Evolutionary conservation across 2,797 vertebrate genomes (phyloP), one percentile per base, ranked within the genome.

Genomic region (Microchirus variegatus): DNA sequence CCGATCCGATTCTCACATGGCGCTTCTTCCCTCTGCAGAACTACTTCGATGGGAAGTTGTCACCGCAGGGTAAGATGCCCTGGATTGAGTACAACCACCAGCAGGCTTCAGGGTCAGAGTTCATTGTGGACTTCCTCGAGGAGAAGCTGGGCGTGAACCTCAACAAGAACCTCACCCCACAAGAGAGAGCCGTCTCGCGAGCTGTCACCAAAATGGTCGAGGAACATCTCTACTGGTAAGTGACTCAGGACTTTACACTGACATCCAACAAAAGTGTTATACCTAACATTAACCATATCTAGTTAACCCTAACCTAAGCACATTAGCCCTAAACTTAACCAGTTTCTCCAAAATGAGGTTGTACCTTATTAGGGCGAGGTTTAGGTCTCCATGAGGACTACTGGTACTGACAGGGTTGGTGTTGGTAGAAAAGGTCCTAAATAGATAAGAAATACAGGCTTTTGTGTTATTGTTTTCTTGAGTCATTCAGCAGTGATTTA

Each of bases 81-180:
- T 99, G 97, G 97, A 94, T 99, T 49, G 97, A 99, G 91, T 99
- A 99, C 91, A 98, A 98, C 86, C 93, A 96, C 45, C 88, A 95
- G 88, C 95, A 95, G 68, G 95, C 95, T 14, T 98, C 96, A 26
- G 97, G 97, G 73, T 97, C 95, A 0, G 97, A 99, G 88, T 98
- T 98, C 84, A 98, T 99, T 47, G 95, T 99, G 63, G 97, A 98
- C 85, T 99, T 99, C 80, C 91, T 99, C 92, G 97, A 99, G 90
- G 95, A 98, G 88, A 97, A 98, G 70, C 95, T 99, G 80, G 97
- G 97, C 9, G 93, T 96, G 81, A 96, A 95, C 86, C 94, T 99
- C 77, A 97, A 98, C 86, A 95, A 94, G 83, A 93, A 94, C 88
- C 94, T 99, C 60, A 96, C 93, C 45, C 92, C 94, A 0, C 94